These are phyloP conservation scores for Cynoglossus semilaevis DNA, from an alignment of 2,113 vertebrate genomes.

Conservation along the genomic window DNA sequence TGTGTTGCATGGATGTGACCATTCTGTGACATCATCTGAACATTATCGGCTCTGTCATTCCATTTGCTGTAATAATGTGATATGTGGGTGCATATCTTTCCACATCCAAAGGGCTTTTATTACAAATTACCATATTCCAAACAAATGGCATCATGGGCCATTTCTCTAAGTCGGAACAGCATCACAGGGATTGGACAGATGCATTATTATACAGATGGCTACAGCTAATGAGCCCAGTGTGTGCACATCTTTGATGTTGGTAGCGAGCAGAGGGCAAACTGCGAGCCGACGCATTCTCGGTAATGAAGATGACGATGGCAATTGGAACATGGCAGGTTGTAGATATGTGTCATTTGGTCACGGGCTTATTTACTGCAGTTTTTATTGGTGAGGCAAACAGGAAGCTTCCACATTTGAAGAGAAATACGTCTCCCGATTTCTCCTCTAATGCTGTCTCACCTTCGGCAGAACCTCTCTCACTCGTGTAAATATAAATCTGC, in stretches of 20 bases:
- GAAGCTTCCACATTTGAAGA: slow-evolving; percentile 44
- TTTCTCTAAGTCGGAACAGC: slow-evolving; percentile 69
- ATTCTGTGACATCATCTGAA: slow-evolving; percentile 3
- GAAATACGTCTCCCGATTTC: slow-evolving; percentile 45
- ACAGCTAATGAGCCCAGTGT: slow-evolving; percentile 76
- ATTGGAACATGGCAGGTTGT: slow-evolving; percentile 48
- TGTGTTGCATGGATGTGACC: slow-evolving; percentile 14
- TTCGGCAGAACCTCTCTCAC: slow-evolving; percentile 22
- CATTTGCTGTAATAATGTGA: slow-evolving; percentile 6
- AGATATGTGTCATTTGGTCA: slow-evolving; percentile 58
- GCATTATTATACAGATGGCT: slow-evolving; percentile 76
- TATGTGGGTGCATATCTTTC: slow-evolving; percentile 16
- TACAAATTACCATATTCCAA: slow-evolving; percentile 42
- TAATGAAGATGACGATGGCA: slow-evolving; percentile 65
- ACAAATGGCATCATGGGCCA: slow-evolving; percentile 55
- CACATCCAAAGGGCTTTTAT: slow-evolving; percentile 37
- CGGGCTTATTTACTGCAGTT: slow-evolving; percentile 49
- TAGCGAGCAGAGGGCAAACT: slow-evolving; percentile 58
- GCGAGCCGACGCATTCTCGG: slow-evolving; percentile 56
- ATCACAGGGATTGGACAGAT: slow-evolving; percentile 65
- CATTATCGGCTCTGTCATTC: no score
- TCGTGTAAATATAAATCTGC: slow-evolving; percentile 62
- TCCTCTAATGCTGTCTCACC: slow-evolving; percentile 15
- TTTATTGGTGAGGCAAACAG: slow-evolving; percentile 43
- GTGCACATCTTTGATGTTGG: slow-evolving; percentile 65